Conservation (phyloP, 2,797 vertebrate species). For the Calcarius lapponicus region DNA sequence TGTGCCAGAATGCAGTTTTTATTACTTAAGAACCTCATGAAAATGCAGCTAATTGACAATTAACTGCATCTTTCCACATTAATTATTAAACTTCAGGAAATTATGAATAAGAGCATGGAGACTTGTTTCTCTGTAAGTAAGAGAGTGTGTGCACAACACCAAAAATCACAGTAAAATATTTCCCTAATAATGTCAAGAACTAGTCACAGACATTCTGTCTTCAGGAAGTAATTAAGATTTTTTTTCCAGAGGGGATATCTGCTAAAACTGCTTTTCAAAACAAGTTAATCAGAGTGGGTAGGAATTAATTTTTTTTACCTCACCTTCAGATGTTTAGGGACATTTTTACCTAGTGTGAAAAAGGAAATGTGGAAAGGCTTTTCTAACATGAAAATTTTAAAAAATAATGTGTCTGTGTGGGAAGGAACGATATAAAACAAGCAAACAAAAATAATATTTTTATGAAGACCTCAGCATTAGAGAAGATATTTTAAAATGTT, state of each 20-base stretch:
- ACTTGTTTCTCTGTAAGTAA: not conserved
- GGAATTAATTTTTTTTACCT: constrained; percentile 21
- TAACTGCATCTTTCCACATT: constrained; percentile 19
- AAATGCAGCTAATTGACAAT: constrained; percentile 19
- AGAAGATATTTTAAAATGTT: not conserved
- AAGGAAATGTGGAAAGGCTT: not conserved
- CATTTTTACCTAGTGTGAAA: not conserved
- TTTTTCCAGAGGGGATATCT: constrained; percentile 27
- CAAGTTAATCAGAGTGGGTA: constrained; percentile 25
- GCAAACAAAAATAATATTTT: not conserved
- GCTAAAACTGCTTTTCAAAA: constrained; percentile 25
- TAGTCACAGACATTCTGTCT: not conserved
- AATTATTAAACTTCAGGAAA: constrained; percentile 33
- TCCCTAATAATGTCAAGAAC: constrained; percentile 20
- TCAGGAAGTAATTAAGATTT: constrained; percentile 28
- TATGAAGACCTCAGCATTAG: not conserved
- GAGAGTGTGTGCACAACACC: not conserved
- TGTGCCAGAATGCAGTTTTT: not conserved
- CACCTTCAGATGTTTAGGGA: not conserved
- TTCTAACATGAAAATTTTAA: not conserved
- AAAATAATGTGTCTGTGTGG: not conserved
- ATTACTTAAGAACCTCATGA: constrained; percentile 2
- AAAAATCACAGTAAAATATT: constrained; percentile 27
- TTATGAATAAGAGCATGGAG: not conserved
- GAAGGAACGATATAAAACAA: not conserved